phyloP scores from a whole-genome alignment of 37 sponge, comb jelly and placozoan species.

The Ephydatia muelleri region DNA sequence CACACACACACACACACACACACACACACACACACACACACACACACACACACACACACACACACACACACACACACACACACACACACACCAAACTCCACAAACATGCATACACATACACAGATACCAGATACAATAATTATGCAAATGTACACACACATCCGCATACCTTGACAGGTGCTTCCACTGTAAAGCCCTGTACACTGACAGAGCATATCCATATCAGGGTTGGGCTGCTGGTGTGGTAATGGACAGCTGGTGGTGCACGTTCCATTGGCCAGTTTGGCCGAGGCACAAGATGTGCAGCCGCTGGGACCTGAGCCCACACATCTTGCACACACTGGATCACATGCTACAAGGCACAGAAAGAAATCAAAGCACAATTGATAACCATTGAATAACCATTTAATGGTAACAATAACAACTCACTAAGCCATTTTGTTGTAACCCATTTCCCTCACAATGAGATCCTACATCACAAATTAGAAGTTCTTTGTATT shows the following conservation, averaged over 20 bases:
- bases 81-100: slow-evolving; percentile 20
- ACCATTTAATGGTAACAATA: no score
- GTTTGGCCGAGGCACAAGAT: neutral
- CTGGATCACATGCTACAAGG: neutral
- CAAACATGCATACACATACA: no score
- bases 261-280: neutral
- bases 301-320: neutral
- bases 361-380: neutral
- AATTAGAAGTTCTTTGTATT: no score
- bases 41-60: slow-evolving; percentile 12
- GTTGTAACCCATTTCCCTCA: no score
- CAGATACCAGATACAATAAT: neutral
- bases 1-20: slow-evolving; percentile 35
- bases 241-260: neutral
- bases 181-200: neutral
- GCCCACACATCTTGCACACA: neutral
- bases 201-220: neutral
- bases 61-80: slow-evolving; percentile 49
- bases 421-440: no score
- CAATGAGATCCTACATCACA: no score
- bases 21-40: slow-evolving; percentile 43
- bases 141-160: neutral
- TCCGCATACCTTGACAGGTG: neutral
- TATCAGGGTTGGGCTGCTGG: neutral
- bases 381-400: neutral